Conservation (phyloP, 2,113 vertebrate species). For the Crotalus tigris region DNA sequence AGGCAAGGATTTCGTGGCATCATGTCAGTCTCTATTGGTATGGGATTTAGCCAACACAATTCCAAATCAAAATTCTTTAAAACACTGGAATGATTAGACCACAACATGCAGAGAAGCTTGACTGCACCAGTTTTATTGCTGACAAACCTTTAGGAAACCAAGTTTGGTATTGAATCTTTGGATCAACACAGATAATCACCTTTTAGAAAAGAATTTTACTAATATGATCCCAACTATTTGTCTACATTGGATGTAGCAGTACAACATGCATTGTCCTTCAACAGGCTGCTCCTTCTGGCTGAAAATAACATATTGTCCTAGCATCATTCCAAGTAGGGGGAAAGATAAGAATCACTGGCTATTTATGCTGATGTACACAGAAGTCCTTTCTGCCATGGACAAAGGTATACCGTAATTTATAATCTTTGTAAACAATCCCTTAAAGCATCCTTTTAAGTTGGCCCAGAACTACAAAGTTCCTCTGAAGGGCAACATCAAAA, state of each 20-base stretch:
- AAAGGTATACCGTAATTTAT: background rate
- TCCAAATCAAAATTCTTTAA: constrained; percentile 43
- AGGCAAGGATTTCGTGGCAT: constrained; percentile 60
- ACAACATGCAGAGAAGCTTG: constrained; percentile 40
- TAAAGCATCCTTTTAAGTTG: background rate
- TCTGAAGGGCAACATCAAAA: background rate
- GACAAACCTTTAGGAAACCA: background rate
- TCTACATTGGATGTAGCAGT: background rate
- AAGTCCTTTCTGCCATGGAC: background rate
- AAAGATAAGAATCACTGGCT: background rate
- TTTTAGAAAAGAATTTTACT: background rate
- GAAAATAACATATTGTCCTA: background rate
- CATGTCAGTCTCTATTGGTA: constrained; percentile 36
- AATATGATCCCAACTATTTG: background rate
- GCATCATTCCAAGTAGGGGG: background rate
- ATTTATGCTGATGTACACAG: background rate
- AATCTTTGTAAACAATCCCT: background rate
- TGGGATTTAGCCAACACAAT: constrained; percentile 54
- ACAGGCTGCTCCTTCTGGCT: background rate
- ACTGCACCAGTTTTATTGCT: background rate
- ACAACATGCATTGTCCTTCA: background rate
- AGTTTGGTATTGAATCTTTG: background rate
- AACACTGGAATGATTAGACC: background rate
- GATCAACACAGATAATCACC: background rate
- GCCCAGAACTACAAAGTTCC: background rate